Percentiles rank a stretch among this genome's conserved stretches.
Conservation (phyloP, 2,113 vertebrate genomes). For the Eonycteris spelaea region DNA sequence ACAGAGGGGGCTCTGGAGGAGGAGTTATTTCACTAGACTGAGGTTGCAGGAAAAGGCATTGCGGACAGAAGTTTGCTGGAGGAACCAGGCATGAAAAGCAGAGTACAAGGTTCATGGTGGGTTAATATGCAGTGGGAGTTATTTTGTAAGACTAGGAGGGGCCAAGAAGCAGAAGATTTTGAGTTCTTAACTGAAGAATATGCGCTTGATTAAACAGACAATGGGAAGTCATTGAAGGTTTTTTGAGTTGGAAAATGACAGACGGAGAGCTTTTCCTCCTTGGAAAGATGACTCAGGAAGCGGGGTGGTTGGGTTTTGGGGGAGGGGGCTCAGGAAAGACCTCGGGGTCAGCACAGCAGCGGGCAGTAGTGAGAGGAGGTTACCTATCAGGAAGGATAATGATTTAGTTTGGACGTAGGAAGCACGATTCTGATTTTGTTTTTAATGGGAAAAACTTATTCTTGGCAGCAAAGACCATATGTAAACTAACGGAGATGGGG, state of each 20-base stretch:
- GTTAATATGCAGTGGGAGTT: not conserved
- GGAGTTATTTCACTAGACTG: not conserved
- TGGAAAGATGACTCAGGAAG: not conserved
- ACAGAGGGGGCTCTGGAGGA: not conserved
- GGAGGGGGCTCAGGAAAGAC: not conserved
- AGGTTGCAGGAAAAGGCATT: not conserved
- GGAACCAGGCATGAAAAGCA: not conserved
- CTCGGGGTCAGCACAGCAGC: not conserved
- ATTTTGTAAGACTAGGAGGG: not conserved
- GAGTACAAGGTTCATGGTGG: not conserved
- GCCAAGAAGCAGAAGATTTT: not conserved
- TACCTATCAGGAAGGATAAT: not conserved
- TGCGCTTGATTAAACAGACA: not conserved
- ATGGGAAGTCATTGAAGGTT: not conserved
- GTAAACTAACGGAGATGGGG: not conserved
- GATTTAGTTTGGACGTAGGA: not conserved
- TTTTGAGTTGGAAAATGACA: not conserved
- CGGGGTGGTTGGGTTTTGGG: not conserved
- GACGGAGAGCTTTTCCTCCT: not conserved
- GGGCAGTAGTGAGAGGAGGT: fast-evolving
- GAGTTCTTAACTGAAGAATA: not conserved
- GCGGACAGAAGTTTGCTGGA: not conserved
- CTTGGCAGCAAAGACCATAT: not conserved
- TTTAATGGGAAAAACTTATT: not conserved
- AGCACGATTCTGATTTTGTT: not conserved